Evolutionary conservation across 2,888 invertebrate species (phyloP).

Genomic region (Microctonus aethiopoides): DNA sequence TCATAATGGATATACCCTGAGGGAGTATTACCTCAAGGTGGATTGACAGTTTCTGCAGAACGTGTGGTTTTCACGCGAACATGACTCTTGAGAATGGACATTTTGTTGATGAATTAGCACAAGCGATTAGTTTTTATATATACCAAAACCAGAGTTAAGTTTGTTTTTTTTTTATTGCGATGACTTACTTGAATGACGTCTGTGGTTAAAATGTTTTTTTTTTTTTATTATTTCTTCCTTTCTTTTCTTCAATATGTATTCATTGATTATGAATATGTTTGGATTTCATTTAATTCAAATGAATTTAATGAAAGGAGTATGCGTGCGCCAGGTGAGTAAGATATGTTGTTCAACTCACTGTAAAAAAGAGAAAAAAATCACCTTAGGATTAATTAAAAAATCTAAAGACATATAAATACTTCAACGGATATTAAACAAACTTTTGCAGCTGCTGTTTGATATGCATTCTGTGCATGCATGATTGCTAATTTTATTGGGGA

Average conservation of each 20-base stretch:
- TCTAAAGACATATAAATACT: neutral
- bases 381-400: neutral
- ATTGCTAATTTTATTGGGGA: no score
- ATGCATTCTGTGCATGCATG: no score
- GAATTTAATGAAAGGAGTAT: neutral
- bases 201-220: conserved; percentile 1
- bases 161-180: conserved; percentile 18
- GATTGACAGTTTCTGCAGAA: conserved; percentile 12
- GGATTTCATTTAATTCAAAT: neutral
- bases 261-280: neutral
- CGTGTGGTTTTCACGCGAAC: conserved; percentile 18
- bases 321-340: neutral
- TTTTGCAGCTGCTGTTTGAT: conserved; percentile 2
- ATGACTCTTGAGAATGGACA: conserved; percentile 25
- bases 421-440: neutral
- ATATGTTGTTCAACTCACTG: neutral
- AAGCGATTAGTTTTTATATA: conserved; percentile 9
- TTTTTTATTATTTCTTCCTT: no score
- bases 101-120: conserved; percentile 19
- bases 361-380: neutral
- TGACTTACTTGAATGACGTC: neutral
- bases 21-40: conserved; percentile 21
- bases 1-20: conserved; percentile 23
- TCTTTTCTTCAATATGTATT: neutral
- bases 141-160: conserved; percentile 28